These are phyloP conservation scores for Hemibagrus guttatus DNA, from an alignment of 2,797 vertebrate genomes.

Conservation along the genomic window DNA sequence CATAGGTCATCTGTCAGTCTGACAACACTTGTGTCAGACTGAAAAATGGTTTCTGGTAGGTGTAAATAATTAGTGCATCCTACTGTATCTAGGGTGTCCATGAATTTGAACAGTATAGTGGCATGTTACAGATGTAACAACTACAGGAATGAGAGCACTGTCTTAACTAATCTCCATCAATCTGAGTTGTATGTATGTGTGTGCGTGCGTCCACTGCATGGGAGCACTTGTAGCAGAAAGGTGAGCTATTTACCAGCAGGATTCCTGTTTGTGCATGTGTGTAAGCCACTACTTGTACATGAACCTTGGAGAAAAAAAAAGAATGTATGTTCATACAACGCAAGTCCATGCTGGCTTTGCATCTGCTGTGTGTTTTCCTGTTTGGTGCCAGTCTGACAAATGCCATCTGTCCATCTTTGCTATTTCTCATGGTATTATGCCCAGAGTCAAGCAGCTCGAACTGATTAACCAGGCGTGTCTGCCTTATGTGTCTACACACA, in stretches of 20 bases:
- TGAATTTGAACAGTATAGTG: neutral
- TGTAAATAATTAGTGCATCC: neutral
- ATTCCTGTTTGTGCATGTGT: conserved; percentile 25
- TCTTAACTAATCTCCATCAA: conserved; percentile 29
- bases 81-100: neutral
- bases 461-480: conserved; percentile 49
- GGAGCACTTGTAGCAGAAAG: conserved; percentile 14
- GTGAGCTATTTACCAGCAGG: conserved; percentile 26
- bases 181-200: neutral
- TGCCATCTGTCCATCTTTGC: conserved; percentile 55
- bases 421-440: conserved; percentile 47
- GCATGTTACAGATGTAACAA: neutral
- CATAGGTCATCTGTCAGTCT: neutral
- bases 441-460: conserved; percentile 57
- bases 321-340: conserved; percentile 11
- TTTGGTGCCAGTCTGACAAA: conserved; percentile 55
- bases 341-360: conserved; percentile 12
- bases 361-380: conserved; percentile 44
- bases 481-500: conserved; percentile 42
- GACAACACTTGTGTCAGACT: no score
- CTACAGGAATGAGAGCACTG: neutral
- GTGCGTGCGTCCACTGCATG: neutral
- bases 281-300: conserved; percentile 5
- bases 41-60: neutral
- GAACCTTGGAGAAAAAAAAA: neutral